Evolutionary conservation across 2,113 vertebrate genomes (phyloP).

Genomic region (Gallinago undulata): DNA sequence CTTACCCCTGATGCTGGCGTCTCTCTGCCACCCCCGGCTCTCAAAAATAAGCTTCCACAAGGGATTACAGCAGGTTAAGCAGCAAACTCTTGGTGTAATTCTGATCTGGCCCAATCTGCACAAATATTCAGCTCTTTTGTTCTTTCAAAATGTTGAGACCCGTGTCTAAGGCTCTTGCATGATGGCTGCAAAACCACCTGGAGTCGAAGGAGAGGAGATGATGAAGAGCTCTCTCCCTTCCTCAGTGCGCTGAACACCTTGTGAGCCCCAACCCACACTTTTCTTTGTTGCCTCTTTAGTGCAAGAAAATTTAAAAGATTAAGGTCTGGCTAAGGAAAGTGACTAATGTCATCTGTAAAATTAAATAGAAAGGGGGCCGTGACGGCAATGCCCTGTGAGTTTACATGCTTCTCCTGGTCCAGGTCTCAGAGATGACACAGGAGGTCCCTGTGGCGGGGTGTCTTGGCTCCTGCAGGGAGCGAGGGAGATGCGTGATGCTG

Average conservation of each 20-base stretch:
- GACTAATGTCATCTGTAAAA: background rate
- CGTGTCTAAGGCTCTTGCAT: background rate
- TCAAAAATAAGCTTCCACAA: background rate
- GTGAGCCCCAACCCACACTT: background rate
- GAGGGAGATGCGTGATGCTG: background rate
- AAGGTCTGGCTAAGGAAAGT: background rate
- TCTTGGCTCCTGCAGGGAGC: background rate
- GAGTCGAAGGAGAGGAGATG: background rate
- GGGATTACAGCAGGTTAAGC: background rate
- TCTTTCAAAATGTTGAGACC: background rate
- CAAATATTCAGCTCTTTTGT: background rate
- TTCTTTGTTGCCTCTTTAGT: background rate
- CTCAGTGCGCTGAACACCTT: background rate
- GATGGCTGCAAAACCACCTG: background rate
- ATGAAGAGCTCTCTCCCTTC: background rate
- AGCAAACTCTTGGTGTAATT: background rate
- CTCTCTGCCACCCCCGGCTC: background rate
- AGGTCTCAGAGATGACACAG: rapidly evolving
- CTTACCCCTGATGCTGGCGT: background rate
- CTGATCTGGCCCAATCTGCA: background rate
- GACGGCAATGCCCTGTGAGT: background rate
- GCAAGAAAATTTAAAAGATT: background rate
- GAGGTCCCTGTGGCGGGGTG: background rate
- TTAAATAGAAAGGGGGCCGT: background rate
- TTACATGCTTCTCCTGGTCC: background rate